Evolutionary conservation across 1,140 invertebrate genomes (phyloP).

Genomic region (Micrasema minimum): DNA sequence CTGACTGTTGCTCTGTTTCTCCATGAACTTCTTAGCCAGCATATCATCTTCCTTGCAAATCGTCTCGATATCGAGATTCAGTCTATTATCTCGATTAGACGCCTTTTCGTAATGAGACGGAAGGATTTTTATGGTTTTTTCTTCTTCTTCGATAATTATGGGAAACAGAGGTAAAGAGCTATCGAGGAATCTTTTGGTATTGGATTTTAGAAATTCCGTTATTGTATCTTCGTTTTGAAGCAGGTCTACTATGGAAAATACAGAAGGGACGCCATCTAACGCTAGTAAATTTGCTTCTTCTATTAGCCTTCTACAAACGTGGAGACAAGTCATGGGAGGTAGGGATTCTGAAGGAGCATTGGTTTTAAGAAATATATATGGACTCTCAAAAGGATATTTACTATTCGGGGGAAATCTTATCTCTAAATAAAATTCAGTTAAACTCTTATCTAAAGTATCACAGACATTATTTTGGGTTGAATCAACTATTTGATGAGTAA

Average conservation of each 20-base stretch:
- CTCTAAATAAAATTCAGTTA: conserved; percentile 70
- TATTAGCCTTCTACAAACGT: conserved; percentile 72
- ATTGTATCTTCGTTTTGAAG: conserved; percentile 77
- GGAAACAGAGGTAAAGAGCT: conserved; percentile 60
- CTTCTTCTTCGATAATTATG: conserved; percentile 59
- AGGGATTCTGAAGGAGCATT: conserved; percentile 65
- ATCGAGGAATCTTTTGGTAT: conserved; percentile 68
- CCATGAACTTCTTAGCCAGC: conserved; percentile 69
- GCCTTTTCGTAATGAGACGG: conserved; percentile 73
- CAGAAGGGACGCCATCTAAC: conserved; percentile 72
- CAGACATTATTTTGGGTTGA: conserved; percentile 52
- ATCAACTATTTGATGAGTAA: conserved; percentile 71
- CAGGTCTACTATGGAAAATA: conserved; percentile 76
- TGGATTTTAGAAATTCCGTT: conserved; percentile 68
- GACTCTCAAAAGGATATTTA: conserved; percentile 78
- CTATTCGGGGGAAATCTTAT: conserved; percentile 76
- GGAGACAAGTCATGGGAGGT: conserved; percentile 71
- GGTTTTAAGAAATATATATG: conserved; percentile 75
- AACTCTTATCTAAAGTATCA: conserved; percentile 58
- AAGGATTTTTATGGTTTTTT: conserved; percentile 57
- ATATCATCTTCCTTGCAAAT: conserved; percentile 70
- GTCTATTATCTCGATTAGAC: conserved; percentile 64
- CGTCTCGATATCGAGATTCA: conserved; percentile 65
- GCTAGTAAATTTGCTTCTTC: conserved; percentile 72
- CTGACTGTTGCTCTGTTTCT: conserved; percentile 68